Evolutionary conservation across 2,113 vertebrate genomes (phyloP).

Genomic region (Falcunculus frontatus): DNA sequence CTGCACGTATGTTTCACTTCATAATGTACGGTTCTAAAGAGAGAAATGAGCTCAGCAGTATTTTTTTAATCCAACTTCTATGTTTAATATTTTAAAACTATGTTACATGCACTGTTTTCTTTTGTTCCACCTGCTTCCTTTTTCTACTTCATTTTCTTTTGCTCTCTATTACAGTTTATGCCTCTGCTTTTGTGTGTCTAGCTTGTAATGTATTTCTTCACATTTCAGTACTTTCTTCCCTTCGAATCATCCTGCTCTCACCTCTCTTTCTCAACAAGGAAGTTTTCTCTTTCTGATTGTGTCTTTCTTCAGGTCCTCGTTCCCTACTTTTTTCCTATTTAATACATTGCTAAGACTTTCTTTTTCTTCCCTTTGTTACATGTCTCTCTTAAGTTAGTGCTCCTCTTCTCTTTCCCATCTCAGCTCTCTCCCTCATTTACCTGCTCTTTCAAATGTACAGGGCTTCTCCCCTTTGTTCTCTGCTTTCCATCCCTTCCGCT

Average conservation of each 20-base stretch:
- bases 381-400: not conserved
- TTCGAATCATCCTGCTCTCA: constrained; percentile 4
- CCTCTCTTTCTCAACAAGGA: constrained; percentile 2
- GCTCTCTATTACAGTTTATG: not conserved
- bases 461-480: constrained; percentile 32
- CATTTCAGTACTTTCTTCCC: not conserved
- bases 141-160: not conserved
- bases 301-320: not conserved
- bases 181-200: constrained; percentile 7
- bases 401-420: not conserved
- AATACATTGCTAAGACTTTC: not conserved
- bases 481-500: constrained; percentile 42
- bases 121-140: constrained; percentile 2
- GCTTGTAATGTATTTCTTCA: constrained; percentile 7
- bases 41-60: constrained; percentile 5
- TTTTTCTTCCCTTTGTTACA: constrained; percentile 37
- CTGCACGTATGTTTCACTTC: constrained; percentile 21
- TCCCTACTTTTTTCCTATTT: constrained; percentile 2
- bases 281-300: constrained; percentile 5
- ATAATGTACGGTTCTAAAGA: not conserved
- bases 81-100: not conserved
- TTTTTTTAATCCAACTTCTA: not conserved
- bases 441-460: constrained; percentile 21
- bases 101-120: not conserved
- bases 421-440: not conserved